These are phyloP conservation scores for Cyprinella venusta DNA, from an alignment of 2,797 vertebrate species.

Conservation along the genomic window DNA sequence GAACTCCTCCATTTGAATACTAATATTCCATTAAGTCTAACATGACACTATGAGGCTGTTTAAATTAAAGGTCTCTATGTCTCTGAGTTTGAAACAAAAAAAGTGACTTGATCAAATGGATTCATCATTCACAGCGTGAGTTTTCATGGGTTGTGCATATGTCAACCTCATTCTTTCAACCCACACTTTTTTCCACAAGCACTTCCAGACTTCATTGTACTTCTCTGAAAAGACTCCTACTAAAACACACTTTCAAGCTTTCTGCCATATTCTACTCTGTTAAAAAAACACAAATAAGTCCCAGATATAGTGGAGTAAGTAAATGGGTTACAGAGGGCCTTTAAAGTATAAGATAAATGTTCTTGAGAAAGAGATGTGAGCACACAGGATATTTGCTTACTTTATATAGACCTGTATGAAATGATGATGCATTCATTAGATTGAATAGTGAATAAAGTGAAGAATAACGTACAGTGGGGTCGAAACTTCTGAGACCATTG, in stretches of 20 bases:
- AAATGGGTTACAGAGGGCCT: conserved; percentile 42
- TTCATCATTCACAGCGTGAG: conserved; percentile 57
- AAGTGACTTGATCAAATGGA: conserved; percentile 62
- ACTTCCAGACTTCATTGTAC: conserved; percentile 42
- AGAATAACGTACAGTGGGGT: not conserved
- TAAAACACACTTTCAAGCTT: conserved; percentile 53
- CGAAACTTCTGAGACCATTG: not conserved
- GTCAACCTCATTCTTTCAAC: conserved; percentile 66
- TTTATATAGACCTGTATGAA: conserved; percentile 30
- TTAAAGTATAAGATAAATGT: conserved; percentile 46
- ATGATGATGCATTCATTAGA: conserved; percentile 10
- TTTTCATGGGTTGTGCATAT: conserved; percentile 55
- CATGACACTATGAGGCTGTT: conserved; percentile 60
- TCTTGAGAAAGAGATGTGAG: conserved; percentile 37
- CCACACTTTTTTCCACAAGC: conserved; percentile 33
- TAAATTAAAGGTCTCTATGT: conserved; percentile 62
- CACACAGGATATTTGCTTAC: conserved; percentile 40
- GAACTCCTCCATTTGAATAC: conserved; percentile 57
- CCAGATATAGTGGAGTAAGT: conserved; percentile 46
- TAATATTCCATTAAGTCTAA: conserved; percentile 52
- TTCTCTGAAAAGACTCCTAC: conserved; percentile 38
- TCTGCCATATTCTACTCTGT: conserved; percentile 30
- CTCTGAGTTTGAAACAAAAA: conserved; percentile 48
- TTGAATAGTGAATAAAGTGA: conserved; percentile 7
- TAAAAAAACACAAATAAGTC: conserved; percentile 47